These are phyloP conservation scores for Amaurobius ferox DNA, from an alignment of 2,888 invertebrate genomes.

Conservation along the genomic window DNA sequence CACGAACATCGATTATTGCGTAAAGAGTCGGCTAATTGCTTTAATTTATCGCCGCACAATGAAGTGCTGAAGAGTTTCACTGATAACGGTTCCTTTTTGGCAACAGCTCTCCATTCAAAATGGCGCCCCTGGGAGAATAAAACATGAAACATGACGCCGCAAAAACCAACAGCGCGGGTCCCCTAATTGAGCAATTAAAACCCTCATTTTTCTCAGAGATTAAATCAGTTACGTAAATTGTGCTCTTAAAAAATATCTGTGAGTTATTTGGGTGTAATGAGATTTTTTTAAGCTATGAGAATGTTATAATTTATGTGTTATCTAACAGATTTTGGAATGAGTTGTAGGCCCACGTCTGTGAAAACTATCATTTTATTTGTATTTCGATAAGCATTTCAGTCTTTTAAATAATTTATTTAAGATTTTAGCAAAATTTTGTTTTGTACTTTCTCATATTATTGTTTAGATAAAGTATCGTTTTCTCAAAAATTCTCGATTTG, in stretches of 20 bases:
- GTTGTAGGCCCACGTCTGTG: too few relatives aligned
- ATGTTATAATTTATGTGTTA: too few relatives aligned
- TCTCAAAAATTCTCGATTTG: too few relatives aligned
- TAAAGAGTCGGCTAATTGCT: not conserved
- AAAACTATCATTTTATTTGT: too few relatives aligned
- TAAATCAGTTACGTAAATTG: not conserved
- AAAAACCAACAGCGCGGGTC: not conserved
- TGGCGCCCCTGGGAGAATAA: not conserved
- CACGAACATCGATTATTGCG: not conserved
- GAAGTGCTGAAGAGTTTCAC: not conserved
- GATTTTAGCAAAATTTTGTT: too few relatives aligned
- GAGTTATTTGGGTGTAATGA: not conserved
- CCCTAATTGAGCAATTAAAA: not conserved
- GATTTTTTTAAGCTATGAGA: too few relatives aligned
- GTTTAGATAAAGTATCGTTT: too few relatives aligned
- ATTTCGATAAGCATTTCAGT: too few relatives aligned
- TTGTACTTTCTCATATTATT: too few relatives aligned
- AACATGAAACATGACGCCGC: not conserved
- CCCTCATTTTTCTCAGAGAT: not conserved
- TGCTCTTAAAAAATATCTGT: not conserved
- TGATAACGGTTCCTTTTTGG: not conserved
- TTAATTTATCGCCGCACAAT: not conserved
- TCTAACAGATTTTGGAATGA: too few relatives aligned
- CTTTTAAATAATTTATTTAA: too few relatives aligned
- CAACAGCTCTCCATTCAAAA: not conserved